Conservation (phyloP, 1,140 invertebrate genomes). For the Drosophila sproati region DNA sequence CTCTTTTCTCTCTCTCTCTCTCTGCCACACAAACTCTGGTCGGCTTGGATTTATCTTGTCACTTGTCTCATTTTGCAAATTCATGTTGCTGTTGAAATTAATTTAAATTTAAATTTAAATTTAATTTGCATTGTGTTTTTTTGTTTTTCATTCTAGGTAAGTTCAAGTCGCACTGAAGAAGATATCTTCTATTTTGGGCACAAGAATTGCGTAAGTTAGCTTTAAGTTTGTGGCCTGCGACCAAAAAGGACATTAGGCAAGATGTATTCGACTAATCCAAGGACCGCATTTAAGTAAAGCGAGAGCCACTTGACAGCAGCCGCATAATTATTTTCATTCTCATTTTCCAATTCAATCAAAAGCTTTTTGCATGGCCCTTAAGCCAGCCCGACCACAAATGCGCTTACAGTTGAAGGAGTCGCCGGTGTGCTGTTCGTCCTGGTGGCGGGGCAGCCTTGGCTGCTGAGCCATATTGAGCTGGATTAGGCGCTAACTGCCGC, state of each 20-base stretch:
- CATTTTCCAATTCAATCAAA: constrained; percentile 69
- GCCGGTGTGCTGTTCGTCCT: background rate
- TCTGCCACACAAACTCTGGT: background rate
- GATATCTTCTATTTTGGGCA: constrained; percentile 15
- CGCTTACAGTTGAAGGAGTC: constrained; percentile 29
- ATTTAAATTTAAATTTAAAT: constrained; percentile 59
- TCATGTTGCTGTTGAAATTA: constrained; percentile 62
- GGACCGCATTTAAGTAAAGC: constrained; percentile 34
- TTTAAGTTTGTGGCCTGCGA: background rate
- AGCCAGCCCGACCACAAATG: constrained; percentile 39
- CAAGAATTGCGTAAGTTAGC: constrained; percentile 12
- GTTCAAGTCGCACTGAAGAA: constrained; percentile 15
- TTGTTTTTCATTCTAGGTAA: constrained; percentile 62
- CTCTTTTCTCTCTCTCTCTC: background rate
- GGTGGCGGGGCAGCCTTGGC: constrained; percentile 6
- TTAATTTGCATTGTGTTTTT: constrained; percentile 56
- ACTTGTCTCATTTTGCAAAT: constrained; percentile 33
- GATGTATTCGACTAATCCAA: constrained; percentile 8
- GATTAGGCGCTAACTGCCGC: constrained; percentile 75
- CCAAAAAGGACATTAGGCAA: constrained; percentile 7
- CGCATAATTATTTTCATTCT: constrained; percentile 69
- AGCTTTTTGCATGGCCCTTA: constrained; percentile 39
- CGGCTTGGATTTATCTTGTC: constrained; percentile 19
- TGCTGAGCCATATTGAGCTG: constrained; percentile 74
- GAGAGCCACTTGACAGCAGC: constrained; percentile 32